Conservation (phyloP, 2,113 vertebrate genomes). For the Hippocampus mohnikei region DNA sequence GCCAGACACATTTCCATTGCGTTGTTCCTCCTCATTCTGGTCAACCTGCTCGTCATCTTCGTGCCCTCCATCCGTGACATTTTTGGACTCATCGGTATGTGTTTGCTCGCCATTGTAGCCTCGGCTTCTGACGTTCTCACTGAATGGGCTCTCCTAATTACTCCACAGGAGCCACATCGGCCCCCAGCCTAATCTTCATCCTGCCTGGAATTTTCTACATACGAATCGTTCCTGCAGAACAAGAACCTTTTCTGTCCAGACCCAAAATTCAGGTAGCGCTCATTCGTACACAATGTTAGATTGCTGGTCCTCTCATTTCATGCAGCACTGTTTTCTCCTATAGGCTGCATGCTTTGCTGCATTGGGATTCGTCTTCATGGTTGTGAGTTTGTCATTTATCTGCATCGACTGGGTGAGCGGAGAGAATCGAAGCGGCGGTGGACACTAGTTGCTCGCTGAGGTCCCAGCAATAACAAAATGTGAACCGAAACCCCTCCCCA, state of each 20-base stretch:
- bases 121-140: background rate
- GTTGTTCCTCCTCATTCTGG: slow-evolving; percentile 70
- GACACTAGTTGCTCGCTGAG: slow-evolving; percentile 68
- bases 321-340: background rate
- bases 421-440: slow-evolving; percentile 54
- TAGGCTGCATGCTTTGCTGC: slow-evolving; percentile 78
- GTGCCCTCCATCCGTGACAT: slow-evolving; percentile 83
- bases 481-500: slow-evolving; percentile 43
- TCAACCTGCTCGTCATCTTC: slow-evolving; percentile 82
- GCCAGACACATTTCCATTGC: slow-evolving; percentile 74
- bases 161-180: slow-evolving; percentile 80
- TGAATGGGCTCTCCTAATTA: slow-evolving; percentile 1
- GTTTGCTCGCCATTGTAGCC: background rate
- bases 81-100: slow-evolving; percentile 81
- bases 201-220: slow-evolving; percentile 84
- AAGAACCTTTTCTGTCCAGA: slow-evolving; percentile 76
- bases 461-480: slow-evolving; percentile 15
- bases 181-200: slow-evolving; percentile 87
- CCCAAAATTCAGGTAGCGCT: slow-evolving; percentile 79
- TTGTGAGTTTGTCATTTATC: slow-evolving; percentile 81
- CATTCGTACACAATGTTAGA: background rate
- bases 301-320: background rate
- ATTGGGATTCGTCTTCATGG: slow-evolving; percentile 82
- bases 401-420: slow-evolving; percentile 76
- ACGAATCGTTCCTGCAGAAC: slow-evolving; percentile 77